Base-by-base conservation (phyloP, 2,888 invertebrate species). In the Chironomus riparius region DNA sequence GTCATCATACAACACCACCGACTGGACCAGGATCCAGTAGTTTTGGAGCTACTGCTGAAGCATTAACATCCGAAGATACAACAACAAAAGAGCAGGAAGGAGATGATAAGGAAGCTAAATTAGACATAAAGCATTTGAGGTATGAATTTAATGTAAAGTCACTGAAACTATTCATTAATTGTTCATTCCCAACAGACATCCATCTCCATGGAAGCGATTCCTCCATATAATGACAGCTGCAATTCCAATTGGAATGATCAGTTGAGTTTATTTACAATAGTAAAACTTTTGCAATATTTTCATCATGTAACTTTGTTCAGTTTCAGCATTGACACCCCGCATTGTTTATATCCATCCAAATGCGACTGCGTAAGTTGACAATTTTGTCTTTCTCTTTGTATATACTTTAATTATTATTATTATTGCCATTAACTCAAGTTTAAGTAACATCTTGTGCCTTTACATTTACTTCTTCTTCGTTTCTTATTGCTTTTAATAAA, bases 261-360 rank as follows among this genome's bases (percentile, higher is more conserved):
- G 68, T 75, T 68, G 69, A 69, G 74, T 68, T 6, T 18, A 10
- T 13, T 65, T 65, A 24, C 1, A 15, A 15, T 24, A n/a, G 3
- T 15, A 28, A 47, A 65, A n/a, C 7, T 38, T 68, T 68, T 68
- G 47, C 47, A 47, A 68, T 28, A 18, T 38, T 62, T 22, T 21
- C 15, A 61, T 38, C 28, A 18, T 47, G 13, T 61, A 28, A 15
- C 48, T 74, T 22, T n/a, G 24, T 62, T 18, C 68, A 65, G 73
- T 77, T 12, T 78, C 78, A 22, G 78, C 78, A 0, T 71, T 78
- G 6, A 78, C 77, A 12, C 77, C 78, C 13, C 77, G 77, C 22
- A 76, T 77, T 56, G 76, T 77, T 18, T 69, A 74, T 21, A 71
- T 78, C 28, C 74, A 76, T 70, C 77, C 78, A 22, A 77, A 78